Conservation (phyloP, 2,113 vertebrate genomes). For the Speoplatyrhinus poulsoni region DNA sequence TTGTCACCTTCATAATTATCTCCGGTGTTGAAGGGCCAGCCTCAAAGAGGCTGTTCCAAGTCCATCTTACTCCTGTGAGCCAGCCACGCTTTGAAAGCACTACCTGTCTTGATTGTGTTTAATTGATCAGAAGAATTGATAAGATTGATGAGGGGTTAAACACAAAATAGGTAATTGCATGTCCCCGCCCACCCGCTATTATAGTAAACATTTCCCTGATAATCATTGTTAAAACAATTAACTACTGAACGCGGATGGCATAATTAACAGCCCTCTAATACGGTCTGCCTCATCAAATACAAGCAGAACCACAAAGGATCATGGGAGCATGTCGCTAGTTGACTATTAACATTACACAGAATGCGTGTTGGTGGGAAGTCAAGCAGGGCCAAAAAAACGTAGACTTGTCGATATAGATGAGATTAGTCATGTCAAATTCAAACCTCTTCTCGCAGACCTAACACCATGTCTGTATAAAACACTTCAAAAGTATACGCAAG, state of each 20-base stretch:
- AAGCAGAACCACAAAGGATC: constrained; percentile 23
- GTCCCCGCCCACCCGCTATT: constrained; percentile 10
- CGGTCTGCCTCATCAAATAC: constrained; percentile 26
- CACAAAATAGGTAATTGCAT: constrained; percentile 31
- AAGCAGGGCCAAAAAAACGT: constrained; percentile 9
- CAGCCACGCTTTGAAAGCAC: constrained; percentile 44
- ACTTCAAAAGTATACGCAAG: constrained; percentile 15
- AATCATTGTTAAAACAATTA: constrained; percentile 11
- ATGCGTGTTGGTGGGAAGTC: constrained; percentile 48
- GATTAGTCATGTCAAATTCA: no score
- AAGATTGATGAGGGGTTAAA: constrained; percentile 1
- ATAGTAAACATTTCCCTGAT: constrained; percentile 32
- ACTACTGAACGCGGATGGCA: constrained; percentile 20
- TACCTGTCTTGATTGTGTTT: constrained; percentile 19
- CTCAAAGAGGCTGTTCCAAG: constrained; percentile 39
- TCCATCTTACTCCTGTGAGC: constrained; percentile 39
- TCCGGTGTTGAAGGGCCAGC: constrained; percentile 66
- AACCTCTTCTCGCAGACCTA: not conserved
- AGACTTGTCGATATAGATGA: not conserved
- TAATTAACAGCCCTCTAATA: constrained; percentile 40
- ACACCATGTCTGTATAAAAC: constrained; percentile 9
- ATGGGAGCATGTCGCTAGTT: constrained; percentile 28
- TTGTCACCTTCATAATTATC: constrained; percentile 5
- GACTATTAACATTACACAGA: constrained; percentile 46
- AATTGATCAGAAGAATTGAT: not conserved